Base-by-base conservation (phyloP, 2,113 vertebrate species). In the Oreotrochilus melanogaster region DNA sequence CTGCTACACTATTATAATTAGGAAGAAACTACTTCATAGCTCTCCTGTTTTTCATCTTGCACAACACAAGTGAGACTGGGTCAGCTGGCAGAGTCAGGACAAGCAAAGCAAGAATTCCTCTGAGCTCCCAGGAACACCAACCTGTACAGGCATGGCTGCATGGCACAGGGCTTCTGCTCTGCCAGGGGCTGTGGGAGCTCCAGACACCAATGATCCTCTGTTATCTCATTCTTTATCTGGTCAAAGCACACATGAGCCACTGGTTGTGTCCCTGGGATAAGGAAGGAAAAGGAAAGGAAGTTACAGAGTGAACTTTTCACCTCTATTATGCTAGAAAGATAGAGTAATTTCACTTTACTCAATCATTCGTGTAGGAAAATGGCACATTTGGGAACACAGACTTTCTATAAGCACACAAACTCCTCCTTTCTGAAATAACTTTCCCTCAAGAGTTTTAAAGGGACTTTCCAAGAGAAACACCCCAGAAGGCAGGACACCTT, bases 61-160 rank as follows among this genome's bases (percentile, higher is more conserved):
- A 7, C 96, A 96, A 98, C 97, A 61, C 98, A 98, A 64, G 97
- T 95, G 48, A 92, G 58, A 1, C 98, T 97, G 57, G 97, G 98
- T 82, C 18, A 93, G 86, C 98, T 98, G 98, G 50, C 98, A 98
- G 92, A 37, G 91, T 93, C 79, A 81, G 65, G 87, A 31, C 48
- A 81, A 25, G 47, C 1, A 0, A 56, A 80, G 80, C 45, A 90
- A 60, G 86, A 87, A 62, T 10, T 48, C 42, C 88, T 25, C 60
- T 76, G 79, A 78, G n/a, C 58, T 89, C 54, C 39, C 65, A 56
- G 61, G 69, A 74, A 14, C 64, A 99, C 98, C 96, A 66, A 98
- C 99, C 97, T 94, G 6, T 98, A 98, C 7, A 98, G 98, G 66
- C 99, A 99, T 0, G 97, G 97, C n/a, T 94, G 53, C 18, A 96